Evolutionary conservation across 2,888 invertebrate genomes (phyloP).

Genomic region (Cheilosia impressa): DNA sequence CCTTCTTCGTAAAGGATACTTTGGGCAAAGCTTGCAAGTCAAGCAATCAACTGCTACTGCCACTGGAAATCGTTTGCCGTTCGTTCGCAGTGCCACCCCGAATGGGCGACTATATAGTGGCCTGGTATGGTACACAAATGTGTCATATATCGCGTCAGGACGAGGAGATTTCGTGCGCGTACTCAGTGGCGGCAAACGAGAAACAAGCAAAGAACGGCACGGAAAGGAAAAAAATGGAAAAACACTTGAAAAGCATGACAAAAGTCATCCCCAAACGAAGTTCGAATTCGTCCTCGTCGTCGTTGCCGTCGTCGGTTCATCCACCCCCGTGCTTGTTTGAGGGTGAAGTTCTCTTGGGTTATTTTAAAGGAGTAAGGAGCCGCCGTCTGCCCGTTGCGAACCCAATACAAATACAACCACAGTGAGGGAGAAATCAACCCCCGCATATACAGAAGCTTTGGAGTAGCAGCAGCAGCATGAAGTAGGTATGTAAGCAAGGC

Average conservation of each 20-base stretch:
- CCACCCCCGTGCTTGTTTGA: conserved; percentile 45
- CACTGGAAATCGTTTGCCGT: conserved; percentile 56
- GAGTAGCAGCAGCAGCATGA: conserved; percentile 46
- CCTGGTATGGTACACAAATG: conserved; percentile 58
- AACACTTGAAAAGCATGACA: conserved; percentile 75
- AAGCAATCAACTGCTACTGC: conserved; percentile 72
- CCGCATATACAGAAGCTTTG: conserved; percentile 36
- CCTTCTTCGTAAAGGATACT: conserved; percentile 21
- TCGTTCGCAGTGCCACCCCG: conserved; percentile 59
- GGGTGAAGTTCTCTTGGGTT: conserved; percentile 19
- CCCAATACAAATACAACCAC: conserved; percentile 55
- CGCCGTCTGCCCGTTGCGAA: conserved; percentile 49
- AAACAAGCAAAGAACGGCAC: conserved; percentile 39
- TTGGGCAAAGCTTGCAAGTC: conserved; percentile 70
- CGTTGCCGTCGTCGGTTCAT: conserved; percentile 37
- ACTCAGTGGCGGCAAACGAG: conserved; percentile 74
- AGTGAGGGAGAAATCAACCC: conserved; percentile 41
- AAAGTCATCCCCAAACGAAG: conserved; percentile 72
- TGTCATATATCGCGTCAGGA: conserved; percentile 67
- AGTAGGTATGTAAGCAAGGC: conserved; percentile 51
- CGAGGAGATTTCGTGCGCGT: conserved; percentile 67
- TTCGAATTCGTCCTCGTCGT: conserved; percentile 53
- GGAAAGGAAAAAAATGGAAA: conserved; percentile 30
- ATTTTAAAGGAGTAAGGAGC: conserved; percentile 53
- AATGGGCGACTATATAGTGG: conserved; percentile 60